phyloP scores from a whole-genome alignment of 1,140 invertebrate species.

The Physella acuta region DNA sequence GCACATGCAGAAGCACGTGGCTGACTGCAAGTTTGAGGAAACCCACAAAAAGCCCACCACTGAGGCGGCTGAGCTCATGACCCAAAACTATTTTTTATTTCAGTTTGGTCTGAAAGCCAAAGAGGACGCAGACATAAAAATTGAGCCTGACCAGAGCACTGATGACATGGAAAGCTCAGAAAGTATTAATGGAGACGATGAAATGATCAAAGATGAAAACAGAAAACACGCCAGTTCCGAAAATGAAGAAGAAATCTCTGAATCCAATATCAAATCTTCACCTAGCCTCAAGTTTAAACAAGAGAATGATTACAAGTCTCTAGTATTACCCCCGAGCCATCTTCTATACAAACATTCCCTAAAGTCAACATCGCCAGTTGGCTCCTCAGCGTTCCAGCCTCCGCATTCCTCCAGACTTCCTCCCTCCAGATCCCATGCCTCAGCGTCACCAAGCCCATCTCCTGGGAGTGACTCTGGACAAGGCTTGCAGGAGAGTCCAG shows the following conservation, averaged over 20 bases:
- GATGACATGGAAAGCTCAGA: background rate
- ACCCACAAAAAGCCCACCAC: conserved; percentile 23
- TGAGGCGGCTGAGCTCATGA: conserved; percentile 30
- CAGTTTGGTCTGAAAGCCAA: conserved; percentile 68
- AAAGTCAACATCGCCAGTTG: background rate
- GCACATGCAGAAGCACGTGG: conserved; percentile 55
- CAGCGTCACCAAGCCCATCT: background rate
- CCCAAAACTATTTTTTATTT: conserved; percentile 77
- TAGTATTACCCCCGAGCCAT: too few relatives aligned
- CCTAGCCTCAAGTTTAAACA: background rate
- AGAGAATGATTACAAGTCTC: background rate
- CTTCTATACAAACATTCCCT: background rate
- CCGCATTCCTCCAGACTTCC: background rate
- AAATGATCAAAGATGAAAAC: background rate
- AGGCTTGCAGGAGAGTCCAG: conserved; percentile 2
- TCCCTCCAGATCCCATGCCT: background rate
- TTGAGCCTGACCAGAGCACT: background rate
- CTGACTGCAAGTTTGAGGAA: conserved; percentile 46
- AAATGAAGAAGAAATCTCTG: background rate
- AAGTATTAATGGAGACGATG: too few relatives aligned
- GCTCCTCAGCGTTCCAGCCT: background rate
- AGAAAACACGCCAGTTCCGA: background rate
- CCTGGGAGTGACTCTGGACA: conserved; percentile 15
- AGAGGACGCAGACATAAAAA: background rate
- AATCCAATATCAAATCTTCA: background rate